phyloP scores from a whole-genome alignment of 2,888 invertebrate genomes.

The Habroteleia sp. region DNA sequence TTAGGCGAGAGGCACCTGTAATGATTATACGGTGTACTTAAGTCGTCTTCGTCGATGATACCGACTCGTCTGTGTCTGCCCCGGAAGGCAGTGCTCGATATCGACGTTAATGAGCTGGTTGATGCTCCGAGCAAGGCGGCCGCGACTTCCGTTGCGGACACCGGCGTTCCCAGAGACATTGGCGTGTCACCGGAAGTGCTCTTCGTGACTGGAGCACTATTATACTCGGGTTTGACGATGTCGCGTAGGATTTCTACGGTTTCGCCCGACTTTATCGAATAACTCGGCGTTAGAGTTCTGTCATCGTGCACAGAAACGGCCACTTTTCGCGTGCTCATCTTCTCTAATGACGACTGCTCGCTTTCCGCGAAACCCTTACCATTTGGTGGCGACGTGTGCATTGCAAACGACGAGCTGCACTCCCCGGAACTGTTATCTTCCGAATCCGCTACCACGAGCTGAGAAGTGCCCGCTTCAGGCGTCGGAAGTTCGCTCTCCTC shows the following conservation, averaged over 20 bases:
- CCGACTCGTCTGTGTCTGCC: constrained; percentile 76
- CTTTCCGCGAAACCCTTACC: constrained; percentile 51
- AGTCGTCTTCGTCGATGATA: constrained; percentile 83
- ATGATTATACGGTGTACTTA: constrained; percentile 88
- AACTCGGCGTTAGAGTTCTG: constrained; percentile 68
- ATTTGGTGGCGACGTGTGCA: constrained; percentile 67
- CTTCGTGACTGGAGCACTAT: constrained; percentile 78
- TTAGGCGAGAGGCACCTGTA: constrained; percentile 88
- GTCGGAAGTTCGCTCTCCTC: constrained; percentile 63
- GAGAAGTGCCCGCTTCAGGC: constrained; percentile 61
- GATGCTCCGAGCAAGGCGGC: constrained; percentile 83
- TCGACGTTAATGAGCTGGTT: constrained; percentile 81
- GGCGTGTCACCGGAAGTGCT: constrained; percentile 82
- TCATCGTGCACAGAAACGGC: constrained; percentile 77
- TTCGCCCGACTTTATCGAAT: constrained; percentile 75
- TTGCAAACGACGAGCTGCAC: constrained; percentile 71
- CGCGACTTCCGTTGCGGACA: constrained; percentile 82
- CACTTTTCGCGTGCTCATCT: constrained; percentile 66
- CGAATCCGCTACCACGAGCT: constrained; percentile 64
- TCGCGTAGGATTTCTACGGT: constrained; percentile 66
- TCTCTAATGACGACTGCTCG: constrained; percentile 59
- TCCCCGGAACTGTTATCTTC: constrained; percentile 76
- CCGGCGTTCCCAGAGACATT: constrained; percentile 80
- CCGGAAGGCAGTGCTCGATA: constrained; percentile 69
- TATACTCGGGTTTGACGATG: constrained; percentile 66